Evolutionary conservation across 2,113 vertebrate species (phyloP).

Genomic region (Atrichornis clamosus): DNA sequence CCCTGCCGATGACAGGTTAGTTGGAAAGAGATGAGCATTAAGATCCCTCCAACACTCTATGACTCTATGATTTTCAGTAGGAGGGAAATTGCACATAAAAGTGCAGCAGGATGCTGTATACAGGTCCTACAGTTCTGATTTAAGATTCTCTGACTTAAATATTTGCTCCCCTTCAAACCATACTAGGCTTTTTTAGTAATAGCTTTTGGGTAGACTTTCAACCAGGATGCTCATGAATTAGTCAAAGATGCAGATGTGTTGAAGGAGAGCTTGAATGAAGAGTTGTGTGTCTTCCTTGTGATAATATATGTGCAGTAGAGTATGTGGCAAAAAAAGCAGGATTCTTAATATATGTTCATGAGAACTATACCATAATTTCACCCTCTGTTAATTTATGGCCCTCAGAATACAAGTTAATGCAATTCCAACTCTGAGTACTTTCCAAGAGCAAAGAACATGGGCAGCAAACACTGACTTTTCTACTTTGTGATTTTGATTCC

Average conservation of each 20-base stretch:
- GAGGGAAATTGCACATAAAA: neutral
- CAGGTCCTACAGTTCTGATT: neutral
- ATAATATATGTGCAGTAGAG: neutral
- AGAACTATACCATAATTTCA: neutral
- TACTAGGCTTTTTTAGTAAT: neutral
- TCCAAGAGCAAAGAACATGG: neutral
- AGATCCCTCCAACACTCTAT: neutral
- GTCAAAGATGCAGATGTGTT: neutral
- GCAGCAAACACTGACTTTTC: neutral
- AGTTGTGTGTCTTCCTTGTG: neutral
- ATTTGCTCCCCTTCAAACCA: neutral
- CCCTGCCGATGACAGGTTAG: neutral
- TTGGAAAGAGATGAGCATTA: neutral
- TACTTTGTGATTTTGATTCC: neutral
- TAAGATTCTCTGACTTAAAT: neutral
- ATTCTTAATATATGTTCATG: neutral
- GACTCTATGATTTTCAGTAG: neutral
- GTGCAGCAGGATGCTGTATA: fast-evolving
- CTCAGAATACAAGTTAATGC: neutral
- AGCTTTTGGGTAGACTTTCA: neutral
- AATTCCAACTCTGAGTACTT: neutral
- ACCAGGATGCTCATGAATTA: neutral
- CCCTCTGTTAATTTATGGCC: neutral
- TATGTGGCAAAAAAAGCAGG: neutral
- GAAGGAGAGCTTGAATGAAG: neutral